Evolutionary conservation across 2,888 invertebrate species (phyloP), one percentile per base, ranked within the genome.

Genomic region (Hydrotaea cyrtoneurina): DNA sequence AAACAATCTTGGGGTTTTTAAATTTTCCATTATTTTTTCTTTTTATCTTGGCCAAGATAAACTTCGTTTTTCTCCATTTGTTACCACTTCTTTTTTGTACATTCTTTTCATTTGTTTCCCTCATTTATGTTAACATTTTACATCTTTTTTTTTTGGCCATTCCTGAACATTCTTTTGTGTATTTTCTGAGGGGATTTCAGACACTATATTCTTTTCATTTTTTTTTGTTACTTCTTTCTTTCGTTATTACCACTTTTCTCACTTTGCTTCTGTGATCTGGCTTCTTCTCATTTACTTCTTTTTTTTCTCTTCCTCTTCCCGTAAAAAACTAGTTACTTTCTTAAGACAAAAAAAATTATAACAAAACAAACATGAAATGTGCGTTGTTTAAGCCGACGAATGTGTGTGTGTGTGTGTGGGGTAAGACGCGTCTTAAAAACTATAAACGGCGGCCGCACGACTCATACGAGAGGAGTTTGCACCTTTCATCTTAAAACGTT

Each of bases 401-500:
- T 62, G 50, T n/a, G n/a, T 31, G 2, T 31, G 31, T 31, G 31
- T 31, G 31, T 31, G 31, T 31, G 2, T 31, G 31, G 15, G 26
- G 46, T 59, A 82, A 82, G 43, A 55, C 73, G 77, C 59, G 75
- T 74, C 73, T 79, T 85, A 82, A 76, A 73, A 19, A 85, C 73
- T 78, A 85, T 21, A 69, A 19, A 46, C 69, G 39, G 46, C 69
- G 69, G 66, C 39, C 8, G 39, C 26, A 59, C 59, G 10, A 23
- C 23, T 15, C 11, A 21, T 69, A 13, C 23, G 46, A 69, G 43
- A 69, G 43, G n/a, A 69, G 13, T 73, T 85, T 79, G 85, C 85
- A 85, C 85, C 85, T 85, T 74, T 85, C 85, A 85, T 85, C 85
- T 85, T 85, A 82, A 81, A 85, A 85, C 82, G 81, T 85, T 85